These are phyloP conservation scores for Lithophane leautieri DNA, from an alignment of 2,888 invertebrate genomes.

Conservation along the genomic window DNA sequence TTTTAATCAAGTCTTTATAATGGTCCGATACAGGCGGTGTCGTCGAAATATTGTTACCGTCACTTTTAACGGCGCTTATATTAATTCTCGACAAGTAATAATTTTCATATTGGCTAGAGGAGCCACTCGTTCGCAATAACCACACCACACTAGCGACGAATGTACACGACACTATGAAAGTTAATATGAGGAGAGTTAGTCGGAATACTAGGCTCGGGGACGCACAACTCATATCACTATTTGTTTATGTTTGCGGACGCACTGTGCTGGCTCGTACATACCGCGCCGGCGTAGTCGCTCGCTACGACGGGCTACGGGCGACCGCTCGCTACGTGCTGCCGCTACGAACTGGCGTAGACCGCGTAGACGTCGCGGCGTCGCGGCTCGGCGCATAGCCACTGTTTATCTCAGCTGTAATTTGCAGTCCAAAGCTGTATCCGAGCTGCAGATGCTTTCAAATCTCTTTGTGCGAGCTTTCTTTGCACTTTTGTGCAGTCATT, in stretches of 20 bases:
- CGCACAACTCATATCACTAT: conserved; percentile 90
- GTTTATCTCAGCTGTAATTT: conserved; percentile 87
- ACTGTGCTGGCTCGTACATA: conserved; percentile 84
- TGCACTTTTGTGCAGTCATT: conserved; percentile 84
- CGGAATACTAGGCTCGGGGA: conserved; percentile 85
- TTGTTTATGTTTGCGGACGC: conserved; percentile 86
- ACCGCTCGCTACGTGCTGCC: conserved; percentile 80
- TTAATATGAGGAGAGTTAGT: conserved; percentile 87
- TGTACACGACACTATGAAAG: conserved; percentile 86
- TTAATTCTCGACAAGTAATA: conserved; percentile 90
- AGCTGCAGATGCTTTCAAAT: conserved; percentile 88
- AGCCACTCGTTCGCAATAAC: conserved; percentile 84
- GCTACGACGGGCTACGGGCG: conserved; percentile 83
- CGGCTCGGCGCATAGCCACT: conserved; percentile 77
- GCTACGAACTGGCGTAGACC: conserved; percentile 84
- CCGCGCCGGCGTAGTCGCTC: conserved; percentile 81
- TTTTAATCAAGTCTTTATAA: conserved; percentile 89
- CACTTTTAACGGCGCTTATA: conserved; percentile 84
- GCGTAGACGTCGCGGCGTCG: conserved; percentile 67
- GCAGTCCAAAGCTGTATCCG: conserved; percentile 85
- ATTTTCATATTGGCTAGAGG: conserved; percentile 87
- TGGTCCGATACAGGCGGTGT: conserved; percentile 82
- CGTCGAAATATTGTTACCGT: conserved; percentile 80
- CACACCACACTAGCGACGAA: conserved; percentile 88
- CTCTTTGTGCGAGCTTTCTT: conserved; percentile 86